Evolutionary conservation across 2,888 invertebrate genomes (phyloP).

Genomic region (Heliconius ismenius): DNA sequence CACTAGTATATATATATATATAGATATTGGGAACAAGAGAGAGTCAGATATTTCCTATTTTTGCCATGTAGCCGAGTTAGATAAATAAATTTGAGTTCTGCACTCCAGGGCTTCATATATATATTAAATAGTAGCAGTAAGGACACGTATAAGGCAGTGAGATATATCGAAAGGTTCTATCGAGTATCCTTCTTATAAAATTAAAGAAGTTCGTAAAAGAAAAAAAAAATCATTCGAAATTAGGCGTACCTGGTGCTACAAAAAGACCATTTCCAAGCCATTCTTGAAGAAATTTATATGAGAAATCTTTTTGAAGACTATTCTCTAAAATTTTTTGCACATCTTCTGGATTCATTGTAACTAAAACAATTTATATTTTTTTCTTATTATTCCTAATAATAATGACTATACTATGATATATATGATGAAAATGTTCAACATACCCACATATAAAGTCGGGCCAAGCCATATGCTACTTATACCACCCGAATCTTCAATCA

Average conservation of each 20-base stretch:
- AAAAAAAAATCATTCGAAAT: not conserved
- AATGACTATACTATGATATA: not conserved
- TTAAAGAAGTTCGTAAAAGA: not conserved
- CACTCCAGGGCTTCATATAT: too few species aligned
- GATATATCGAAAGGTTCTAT: too few species aligned
- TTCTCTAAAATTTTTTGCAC: slow-evolving; percentile 66
- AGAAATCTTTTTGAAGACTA: slow-evolving; percentile 65
- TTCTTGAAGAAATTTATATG: slow-evolving; percentile 62
- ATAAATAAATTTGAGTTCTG: too few species aligned
- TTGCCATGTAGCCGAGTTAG: too few species aligned
- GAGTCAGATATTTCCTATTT: too few species aligned
- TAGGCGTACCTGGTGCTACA: slow-evolving; percentile 62
- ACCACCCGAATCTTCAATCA: slow-evolving; percentile 52
- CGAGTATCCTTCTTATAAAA: too few species aligned
- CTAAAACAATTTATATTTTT: slow-evolving; percentile 49
- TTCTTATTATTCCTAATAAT: not conserved
- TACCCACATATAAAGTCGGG: slow-evolving; percentile 63
- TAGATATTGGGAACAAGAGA: too few species aligned
- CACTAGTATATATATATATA: too few species aligned
- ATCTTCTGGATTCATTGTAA: slow-evolving; percentile 63
- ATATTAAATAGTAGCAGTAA: too few species aligned
- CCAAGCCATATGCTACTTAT: slow-evolving; percentile 64
- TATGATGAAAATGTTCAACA: slow-evolving; percentile 37
- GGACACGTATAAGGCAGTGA: too few species aligned
- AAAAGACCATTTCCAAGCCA: slow-evolving; percentile 73